These are phyloP conservation scores for Drosophila setosimentum DNA, from an alignment of 2,888 invertebrate genomes.

Conservation along the genomic window DNA sequence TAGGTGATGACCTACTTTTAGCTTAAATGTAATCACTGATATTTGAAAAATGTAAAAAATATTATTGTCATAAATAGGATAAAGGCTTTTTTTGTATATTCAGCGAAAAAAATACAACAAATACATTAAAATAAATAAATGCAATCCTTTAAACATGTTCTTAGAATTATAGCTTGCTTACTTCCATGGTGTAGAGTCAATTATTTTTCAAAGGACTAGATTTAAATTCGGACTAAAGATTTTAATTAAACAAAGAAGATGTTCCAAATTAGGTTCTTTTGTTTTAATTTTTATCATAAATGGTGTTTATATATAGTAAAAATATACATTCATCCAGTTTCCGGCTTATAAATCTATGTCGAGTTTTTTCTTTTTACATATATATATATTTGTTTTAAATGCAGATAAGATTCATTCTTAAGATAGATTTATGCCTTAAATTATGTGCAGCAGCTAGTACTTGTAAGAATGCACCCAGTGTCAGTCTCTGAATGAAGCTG, in stretches of 20 bases:
- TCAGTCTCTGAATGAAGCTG: slow-evolving; percentile 7
- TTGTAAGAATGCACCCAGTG: neutral
- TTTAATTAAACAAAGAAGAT: neutral
- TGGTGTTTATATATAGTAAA: neutral
- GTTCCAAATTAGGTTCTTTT: neutral
- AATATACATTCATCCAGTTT: neutral
- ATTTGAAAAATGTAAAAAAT: neutral
- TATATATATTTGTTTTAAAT: neutral
- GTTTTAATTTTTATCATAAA: neutral
- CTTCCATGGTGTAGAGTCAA: neutral
- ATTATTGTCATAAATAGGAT: too few relatives aligned
- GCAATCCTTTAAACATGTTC: neutral
- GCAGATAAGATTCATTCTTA: neutral
- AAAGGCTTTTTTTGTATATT: neutral
- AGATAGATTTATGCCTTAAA: neutral
- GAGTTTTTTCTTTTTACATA: neutral
- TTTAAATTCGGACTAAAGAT: neutral
- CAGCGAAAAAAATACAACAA: neutral
- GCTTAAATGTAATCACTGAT: neutral
- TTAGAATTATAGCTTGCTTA: neutral
- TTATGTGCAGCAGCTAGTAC: neutral
- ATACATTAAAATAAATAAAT: neutral
- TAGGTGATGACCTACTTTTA: neutral
- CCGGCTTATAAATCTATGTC: neutral
- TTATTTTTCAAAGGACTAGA: neutral